phyloP scores from a whole-genome alignment of 2,888 invertebrate genomes.

The Patella depressa region DNA sequence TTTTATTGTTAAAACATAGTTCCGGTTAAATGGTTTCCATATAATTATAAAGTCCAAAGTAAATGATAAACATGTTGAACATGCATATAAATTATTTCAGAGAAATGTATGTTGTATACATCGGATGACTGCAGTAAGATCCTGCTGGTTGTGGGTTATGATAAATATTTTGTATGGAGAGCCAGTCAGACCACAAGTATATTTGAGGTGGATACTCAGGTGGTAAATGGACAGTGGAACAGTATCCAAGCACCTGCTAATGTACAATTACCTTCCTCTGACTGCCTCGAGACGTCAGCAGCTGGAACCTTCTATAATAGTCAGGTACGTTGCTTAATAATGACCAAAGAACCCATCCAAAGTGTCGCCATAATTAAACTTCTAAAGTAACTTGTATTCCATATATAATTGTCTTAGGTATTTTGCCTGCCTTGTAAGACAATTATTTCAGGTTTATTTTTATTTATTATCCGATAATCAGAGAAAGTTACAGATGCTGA shows the following conservation, averaged over 20 bases:
- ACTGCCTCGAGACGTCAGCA: slow-evolving; percentile 47
- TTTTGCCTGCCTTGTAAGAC: too few species aligned
- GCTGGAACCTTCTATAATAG: slow-evolving; percentile 55
- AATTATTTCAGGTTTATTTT: too few species aligned
- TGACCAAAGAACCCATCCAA: too few species aligned
- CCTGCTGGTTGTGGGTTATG: slow-evolving; percentile 50
- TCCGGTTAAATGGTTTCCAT: too few species aligned
- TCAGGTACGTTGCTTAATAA: slow-evolving; percentile 38
- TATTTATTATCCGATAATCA: too few species aligned
- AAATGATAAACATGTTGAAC: not conserved
- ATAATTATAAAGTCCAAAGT: not conserved
- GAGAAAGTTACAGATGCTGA: too few species aligned
- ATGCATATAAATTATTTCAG: slow-evolving; percentile 28
- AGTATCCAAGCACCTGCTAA: slow-evolving; percentile 49
- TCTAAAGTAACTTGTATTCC: too few species aligned
- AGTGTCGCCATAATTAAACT: too few species aligned
- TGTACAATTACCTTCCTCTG: slow-evolving; percentile 47
- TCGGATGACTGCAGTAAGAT: slow-evolving; percentile 59
- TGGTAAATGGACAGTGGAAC: slow-evolving; percentile 61
- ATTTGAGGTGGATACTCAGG: slow-evolving; percentile 44
- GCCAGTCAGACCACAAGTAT: slow-evolving; percentile 36
- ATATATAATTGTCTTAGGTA: too few species aligned
- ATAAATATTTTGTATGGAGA: slow-evolving; percentile 59
- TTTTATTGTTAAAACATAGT: too few species aligned
- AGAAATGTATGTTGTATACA: slow-evolving; percentile 45